Conservation (phyloP, 1,140 invertebrate species). For the Sesamia nonagrioides region DNA sequence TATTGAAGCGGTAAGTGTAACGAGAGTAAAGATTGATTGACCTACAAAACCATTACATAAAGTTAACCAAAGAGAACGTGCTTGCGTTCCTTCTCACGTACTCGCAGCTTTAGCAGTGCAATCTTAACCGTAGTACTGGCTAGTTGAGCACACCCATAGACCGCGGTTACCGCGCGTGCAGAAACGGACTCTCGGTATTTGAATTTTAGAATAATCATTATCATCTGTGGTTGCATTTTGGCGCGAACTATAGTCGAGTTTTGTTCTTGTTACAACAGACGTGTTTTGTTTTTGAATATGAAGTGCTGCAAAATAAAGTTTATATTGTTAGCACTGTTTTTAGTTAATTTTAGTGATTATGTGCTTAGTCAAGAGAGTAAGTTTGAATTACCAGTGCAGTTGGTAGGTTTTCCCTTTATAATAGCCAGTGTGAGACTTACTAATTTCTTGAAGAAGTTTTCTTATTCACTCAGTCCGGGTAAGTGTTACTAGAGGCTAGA, state of each 20-base stretch:
- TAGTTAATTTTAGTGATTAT: constrained; percentile 57
- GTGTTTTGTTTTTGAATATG: constrained; percentile 39
- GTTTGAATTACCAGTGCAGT: constrained; percentile 93
- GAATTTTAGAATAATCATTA: constrained; percentile 1
- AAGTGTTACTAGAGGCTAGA: not conserved
- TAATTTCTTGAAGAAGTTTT: constrained; percentile 94
- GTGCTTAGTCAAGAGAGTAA: constrained; percentile 69
- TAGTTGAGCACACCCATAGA: constrained; percentile 46
- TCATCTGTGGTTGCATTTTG: constrained; percentile 5
- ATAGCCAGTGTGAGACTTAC: constrained; percentile 92
- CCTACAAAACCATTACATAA: constrained; percentile 62
- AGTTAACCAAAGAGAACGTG: constrained; percentile 54
- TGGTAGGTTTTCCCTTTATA: constrained; percentile 94
- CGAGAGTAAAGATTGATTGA: constrained; percentile 53
- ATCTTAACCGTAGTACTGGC: constrained; percentile 58
- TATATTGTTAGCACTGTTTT: constrained; percentile 55
- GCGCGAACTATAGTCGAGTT: not conserved
- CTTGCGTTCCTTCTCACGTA: constrained; percentile 66
- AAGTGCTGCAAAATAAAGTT: constrained; percentile 20
- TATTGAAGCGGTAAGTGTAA: constrained; percentile 3
- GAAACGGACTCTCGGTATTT: constrained; percentile 38
- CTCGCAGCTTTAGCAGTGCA: constrained; percentile 65
- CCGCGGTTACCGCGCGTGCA: constrained; percentile 17
- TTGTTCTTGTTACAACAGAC: not conserved
- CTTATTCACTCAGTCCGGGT: constrained; percentile 94